A percentile compares a stretch with the other conserved stretches of the same genome.
Conservation (phyloP, 2,113 vertebrate genomes). For the Clarias macrocephalus region DNA sequence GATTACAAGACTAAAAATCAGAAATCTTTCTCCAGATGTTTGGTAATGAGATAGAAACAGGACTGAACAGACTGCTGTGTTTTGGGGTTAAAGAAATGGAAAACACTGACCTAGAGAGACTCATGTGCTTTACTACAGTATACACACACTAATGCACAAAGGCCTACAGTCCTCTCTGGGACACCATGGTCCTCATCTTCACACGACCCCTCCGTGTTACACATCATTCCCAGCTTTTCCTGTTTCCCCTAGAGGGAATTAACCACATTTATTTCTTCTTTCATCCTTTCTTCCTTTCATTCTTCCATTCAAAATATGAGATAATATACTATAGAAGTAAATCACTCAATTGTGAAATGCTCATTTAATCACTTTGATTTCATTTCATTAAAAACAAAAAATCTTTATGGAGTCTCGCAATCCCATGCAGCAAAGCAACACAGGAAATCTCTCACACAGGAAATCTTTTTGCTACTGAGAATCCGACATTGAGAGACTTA, state of each 20-base stretch:
- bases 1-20: conserved; percentile 10
- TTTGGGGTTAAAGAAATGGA: conserved; percentile 40
- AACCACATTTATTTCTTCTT: background rate
- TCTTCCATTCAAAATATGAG: background rate
- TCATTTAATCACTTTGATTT: background rate
- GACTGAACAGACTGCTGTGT: conserved; percentile 15
- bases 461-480: conserved; percentile 21
- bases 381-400: background rate
- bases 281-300: background rate
- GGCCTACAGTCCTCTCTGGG: conserved; percentile 19
- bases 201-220: conserved; percentile 45
- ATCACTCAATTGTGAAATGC: background rate
- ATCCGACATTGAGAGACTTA: background rate
- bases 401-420: background rate
- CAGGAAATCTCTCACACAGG: conserved; percentile 4
- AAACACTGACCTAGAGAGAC: conserved; percentile 45
- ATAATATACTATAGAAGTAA: background rate
- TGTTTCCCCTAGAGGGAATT: conserved; percentile 16
- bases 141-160: conserved; percentile 34
- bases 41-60: background rate
- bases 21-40: conserved; percentile 47
- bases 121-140: background rate
- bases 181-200: conserved; percentile 22
- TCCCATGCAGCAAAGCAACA: conserved; percentile 5
- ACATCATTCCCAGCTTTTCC: conserved; percentile 38